These are phyloP conservation scores for Dryobota labecula DNA, from an alignment of 2,888 invertebrate species.

Conservation along the genomic window DNA sequence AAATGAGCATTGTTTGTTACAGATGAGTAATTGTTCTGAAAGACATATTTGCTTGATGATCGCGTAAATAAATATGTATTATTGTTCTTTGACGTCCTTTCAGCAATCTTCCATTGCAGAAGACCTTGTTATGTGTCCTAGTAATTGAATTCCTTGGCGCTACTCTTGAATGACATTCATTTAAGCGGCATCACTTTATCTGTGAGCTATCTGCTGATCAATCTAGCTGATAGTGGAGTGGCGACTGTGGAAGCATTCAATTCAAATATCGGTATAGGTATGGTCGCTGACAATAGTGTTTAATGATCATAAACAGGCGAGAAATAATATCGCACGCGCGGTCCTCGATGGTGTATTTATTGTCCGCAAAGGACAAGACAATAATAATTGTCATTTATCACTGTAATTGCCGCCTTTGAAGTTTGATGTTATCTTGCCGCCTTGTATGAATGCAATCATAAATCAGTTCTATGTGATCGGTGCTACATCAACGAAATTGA, in stretches of 20 bases:
- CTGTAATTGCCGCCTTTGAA: conserved; percentile 88
- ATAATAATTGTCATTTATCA: conserved; percentile 87
- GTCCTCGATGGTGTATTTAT: conserved; percentile 85
- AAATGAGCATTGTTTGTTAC: conserved; percentile 57
- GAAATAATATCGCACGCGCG: conserved; percentile 85
- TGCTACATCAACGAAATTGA: conserved; percentile 73
- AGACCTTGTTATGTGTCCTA: conserved; percentile 39
- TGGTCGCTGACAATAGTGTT: conserved; percentile 85
- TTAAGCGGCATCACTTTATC: conserved; percentile 78
- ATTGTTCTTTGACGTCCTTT: conserved; percentile 27
- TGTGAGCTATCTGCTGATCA: conserved; percentile 81
- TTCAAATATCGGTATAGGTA: conserved; percentile 84
- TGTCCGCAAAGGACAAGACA: conserved; percentile 87
- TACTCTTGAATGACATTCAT: conserved; percentile 64
- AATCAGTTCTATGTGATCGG: conserved; percentile 75
- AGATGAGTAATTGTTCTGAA: conserved; percentile 65
- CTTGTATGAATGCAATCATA: conserved; percentile 78
- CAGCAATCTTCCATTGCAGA: conserved; percentile 35
- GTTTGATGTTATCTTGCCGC: conserved; percentile 86
- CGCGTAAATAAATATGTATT: conserved; percentile 37
- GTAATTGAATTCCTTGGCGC: conserved; percentile 55
- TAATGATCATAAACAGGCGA: conserved; percentile 87
- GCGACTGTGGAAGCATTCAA: conserved; percentile 85
- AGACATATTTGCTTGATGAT: conserved; percentile 53
- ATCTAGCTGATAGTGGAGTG: conserved; percentile 82